Evolutionary conservation across 2,888 invertebrate genomes (phyloP).

Genomic region (Morpho helenor): DNA sequence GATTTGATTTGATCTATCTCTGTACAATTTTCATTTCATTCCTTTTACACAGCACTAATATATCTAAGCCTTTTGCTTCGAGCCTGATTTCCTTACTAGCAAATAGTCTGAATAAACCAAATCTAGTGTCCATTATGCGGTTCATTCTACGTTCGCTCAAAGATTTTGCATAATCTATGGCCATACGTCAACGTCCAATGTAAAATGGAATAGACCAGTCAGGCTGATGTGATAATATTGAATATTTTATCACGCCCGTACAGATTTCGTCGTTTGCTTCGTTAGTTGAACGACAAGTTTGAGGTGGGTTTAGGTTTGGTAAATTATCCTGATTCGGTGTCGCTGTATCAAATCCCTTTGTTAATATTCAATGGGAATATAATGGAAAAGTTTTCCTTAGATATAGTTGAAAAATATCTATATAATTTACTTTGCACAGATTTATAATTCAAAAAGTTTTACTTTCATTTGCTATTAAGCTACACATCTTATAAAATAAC

Average conservation of each 20-base stretch:
- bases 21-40: too few relatives aligned
- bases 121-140: slow-evolving; percentile 1
- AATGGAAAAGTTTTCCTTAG: neutral
- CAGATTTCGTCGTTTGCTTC: neutral
- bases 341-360: too few relatives aligned
- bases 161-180: slow-evolving; percentile 6
- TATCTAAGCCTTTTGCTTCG: too few relatives aligned
- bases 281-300: slow-evolving; percentile 3
- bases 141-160: slow-evolving; percentile 2
- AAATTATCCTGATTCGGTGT: too few relatives aligned
- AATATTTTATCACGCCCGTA: neutral
- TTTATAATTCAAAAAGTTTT: too few relatives aligned
- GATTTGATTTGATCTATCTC: too few relatives aligned
- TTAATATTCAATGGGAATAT: neutral
- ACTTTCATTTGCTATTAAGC: too few relatives aligned
- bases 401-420: neutral
- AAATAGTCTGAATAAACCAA: neutral
- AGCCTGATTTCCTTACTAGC: neutral
- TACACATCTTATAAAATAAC: too few relatives aligned
- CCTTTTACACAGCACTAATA: too few relatives aligned
- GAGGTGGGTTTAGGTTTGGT: neutral
- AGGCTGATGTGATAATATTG: slow-evolving; percentile 1
- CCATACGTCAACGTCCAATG: slow-evolving; percentile 7
- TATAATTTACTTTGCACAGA: too few relatives aligned
- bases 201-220: slow-evolving; percentile 3